Conservation (phyloP, 2,888 invertebrate genomes). For the Shargacucullia verbasci region DNA sequence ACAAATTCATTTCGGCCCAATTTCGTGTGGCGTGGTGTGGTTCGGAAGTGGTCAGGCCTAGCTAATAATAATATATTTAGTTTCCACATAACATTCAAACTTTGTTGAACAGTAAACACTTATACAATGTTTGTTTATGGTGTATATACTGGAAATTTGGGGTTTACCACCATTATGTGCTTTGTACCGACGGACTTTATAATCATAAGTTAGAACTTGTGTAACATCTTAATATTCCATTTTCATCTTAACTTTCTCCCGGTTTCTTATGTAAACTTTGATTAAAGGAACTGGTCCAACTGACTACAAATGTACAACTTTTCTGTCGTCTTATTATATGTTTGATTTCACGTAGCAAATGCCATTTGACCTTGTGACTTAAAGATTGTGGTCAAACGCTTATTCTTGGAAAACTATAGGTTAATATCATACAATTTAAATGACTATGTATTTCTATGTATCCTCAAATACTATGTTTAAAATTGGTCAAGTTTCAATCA, state of each 20-base stretch:
- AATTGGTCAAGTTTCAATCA: too few species aligned
- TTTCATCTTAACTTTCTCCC: conserved; percentile 6
- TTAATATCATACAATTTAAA: too few species aligned
- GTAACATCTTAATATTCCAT: conserved; percentile 23
- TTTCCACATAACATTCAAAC: conserved; percentile 9
- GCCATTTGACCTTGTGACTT: too few species aligned
- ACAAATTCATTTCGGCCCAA: too few species aligned
- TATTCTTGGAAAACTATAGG: too few species aligned
- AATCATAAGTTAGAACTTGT: conserved; percentile 19
- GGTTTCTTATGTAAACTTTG: conserved; percentile 35
- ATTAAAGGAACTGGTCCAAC: conserved; percentile 23
- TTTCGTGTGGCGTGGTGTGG: neutral
- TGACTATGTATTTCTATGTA: too few species aligned
- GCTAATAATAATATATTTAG: conserved; percentile 8
- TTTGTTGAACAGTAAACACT: conserved; percentile 21
- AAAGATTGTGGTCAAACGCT: too few species aligned
- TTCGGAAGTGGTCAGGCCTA: neutral
- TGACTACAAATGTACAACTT: neutral
- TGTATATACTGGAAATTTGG: conserved; percentile 29
- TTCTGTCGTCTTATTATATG: conserved; percentile 1
- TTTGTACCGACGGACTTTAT: conserved; percentile 18
- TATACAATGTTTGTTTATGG: conserved; percentile 39
- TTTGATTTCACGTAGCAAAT: too few species aligned
- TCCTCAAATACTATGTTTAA: too few species aligned
- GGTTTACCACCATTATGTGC: conserved; percentile 15